Evolutionary conservation across 2,113 vertebrate species (phyloP).

Genomic region (Brienomyrus longianalis): DNA sequence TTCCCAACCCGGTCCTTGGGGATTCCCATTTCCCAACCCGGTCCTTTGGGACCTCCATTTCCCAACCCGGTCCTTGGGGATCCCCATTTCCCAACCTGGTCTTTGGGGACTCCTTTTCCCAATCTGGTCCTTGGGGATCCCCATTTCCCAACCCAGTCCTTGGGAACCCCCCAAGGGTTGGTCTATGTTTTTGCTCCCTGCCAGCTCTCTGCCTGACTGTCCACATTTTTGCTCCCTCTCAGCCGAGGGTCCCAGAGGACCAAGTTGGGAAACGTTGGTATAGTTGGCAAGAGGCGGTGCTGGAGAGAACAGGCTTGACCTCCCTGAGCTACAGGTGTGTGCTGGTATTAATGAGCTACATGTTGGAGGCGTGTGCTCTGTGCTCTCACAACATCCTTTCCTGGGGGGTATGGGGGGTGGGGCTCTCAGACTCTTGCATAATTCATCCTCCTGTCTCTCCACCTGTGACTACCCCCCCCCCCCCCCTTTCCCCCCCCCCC

Average conservation of each 20-base stretch:
- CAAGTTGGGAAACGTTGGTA: not conserved
- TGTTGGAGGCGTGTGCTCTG: not conserved
- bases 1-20: too few species aligned
- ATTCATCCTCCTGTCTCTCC: not conserved
- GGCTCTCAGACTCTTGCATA: not conserved
- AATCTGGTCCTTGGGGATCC: too few species aligned
- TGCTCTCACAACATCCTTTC: not conserved
- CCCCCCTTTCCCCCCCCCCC: not conserved
- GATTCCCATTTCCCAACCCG: too few species aligned
- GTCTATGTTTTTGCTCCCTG: not conserved
- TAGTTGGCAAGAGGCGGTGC: not conserved
- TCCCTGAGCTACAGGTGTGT: slow-evolving; percentile 1
- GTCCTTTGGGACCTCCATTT: too few species aligned
- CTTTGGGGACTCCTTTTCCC: too few species aligned
- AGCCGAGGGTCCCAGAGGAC: not conserved
- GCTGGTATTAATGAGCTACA: not conserved
- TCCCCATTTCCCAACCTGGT: too few species aligned
- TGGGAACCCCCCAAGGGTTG: not conserved
- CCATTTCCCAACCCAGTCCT: too few species aligned
- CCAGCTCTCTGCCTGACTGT: too few species aligned
- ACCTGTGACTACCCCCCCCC: not conserved
- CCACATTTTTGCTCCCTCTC: not conserved
- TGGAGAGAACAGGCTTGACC: not conserved
- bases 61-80: too few species aligned
- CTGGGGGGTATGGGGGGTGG: not conserved